Conservation (phyloP, 1,140 invertebrate species). For the Drosophila miranda region DNA sequence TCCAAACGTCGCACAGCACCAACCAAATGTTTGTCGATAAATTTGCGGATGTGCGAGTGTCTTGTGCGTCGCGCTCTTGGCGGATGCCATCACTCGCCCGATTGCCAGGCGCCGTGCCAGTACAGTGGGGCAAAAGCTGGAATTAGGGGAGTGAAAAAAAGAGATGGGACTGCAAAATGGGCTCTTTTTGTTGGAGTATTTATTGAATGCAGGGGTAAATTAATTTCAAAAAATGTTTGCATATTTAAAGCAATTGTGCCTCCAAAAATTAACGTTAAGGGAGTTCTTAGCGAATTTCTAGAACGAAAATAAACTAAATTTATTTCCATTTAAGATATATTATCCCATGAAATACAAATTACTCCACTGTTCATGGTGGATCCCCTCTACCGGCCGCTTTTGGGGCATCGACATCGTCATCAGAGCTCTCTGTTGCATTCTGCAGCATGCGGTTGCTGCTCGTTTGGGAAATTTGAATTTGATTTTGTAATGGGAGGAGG, state of each 20-base stretch:
- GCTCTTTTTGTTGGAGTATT: no score
- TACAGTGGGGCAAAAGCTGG: conserved; percentile 18
- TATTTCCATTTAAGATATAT: no score
- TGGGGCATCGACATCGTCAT: conserved; percentile 53
- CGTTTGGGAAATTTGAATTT: conserved; percentile 78
- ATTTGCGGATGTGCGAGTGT: conserved; percentile 79
- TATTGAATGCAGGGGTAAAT: no score
- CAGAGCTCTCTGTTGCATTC: conserved; percentile 43
- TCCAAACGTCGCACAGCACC: conserved; percentile 33
- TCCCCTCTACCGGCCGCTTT: neutral
- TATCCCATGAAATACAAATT: no score
- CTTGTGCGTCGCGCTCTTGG: conserved; percentile 69
- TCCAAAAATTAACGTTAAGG: no score
- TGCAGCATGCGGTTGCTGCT: conserved; percentile 48
- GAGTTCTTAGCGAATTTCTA: no score
- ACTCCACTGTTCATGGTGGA: conserved; percentile 4
- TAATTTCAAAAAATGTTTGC: no score
- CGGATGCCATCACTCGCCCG: conserved; percentile 77
- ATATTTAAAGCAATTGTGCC: no score
- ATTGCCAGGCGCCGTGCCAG: conserved; percentile 42
- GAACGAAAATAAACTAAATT: no score
- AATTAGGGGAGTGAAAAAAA: no score
- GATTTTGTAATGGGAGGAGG: conserved; percentile 61
- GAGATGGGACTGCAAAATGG: no score
- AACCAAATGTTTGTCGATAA: conserved; percentile 81